Base-by-base conservation (phyloP, 2,797 vertebrate genomes). In the Schizothorax lantsangensis region DNA sequence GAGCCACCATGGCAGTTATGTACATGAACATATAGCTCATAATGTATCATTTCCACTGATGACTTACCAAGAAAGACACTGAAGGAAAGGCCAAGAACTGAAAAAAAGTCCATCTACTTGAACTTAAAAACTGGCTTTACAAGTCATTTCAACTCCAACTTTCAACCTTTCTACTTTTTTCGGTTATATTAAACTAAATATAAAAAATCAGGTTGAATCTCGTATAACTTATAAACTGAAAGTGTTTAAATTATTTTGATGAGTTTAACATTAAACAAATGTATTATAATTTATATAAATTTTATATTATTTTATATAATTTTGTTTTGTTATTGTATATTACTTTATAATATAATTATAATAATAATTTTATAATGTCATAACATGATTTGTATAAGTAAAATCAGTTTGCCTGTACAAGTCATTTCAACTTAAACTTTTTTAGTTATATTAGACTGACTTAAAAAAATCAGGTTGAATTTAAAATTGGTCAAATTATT, bases 11-110 rank as follows among this genome's bases (percentile, higher is more conserved):
- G 77, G 84, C 85, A 83, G 77, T 79, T 68, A 87, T 78, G 64
- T 75, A 79, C 66, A 68, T 79, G 47, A 90, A 87, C 79, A 40
- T 87, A 81, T 84, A 87, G 86, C 45, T 79, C 74, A 75, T 88
- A 78, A 88, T 86, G 86, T 86, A 85, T 85, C 19, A 54, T 86
- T 87, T 90, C 87, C 64, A 88, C 78, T 54, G 45, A 84, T 69
- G 78, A 85, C 74, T 64, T 62, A 26, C n/a, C 77, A 54, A 59
- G 54, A 68, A 43, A 79, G 54, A 82, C 33, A 57, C 4, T 72
- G 3, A 30, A 47, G 17, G 33, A 21, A 68, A 68, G 6, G 15
- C 30, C 64, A 17, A 33, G 30, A 68, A 33, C 33, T 66, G 7
- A 1, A 68, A 68, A 38, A 36, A 68, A 12, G 12, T 17, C 62